These are phyloP conservation scores for Diarsia mendica DNA, from an alignment of 2,888 invertebrate genomes.

Conservation along the genomic window DNA sequence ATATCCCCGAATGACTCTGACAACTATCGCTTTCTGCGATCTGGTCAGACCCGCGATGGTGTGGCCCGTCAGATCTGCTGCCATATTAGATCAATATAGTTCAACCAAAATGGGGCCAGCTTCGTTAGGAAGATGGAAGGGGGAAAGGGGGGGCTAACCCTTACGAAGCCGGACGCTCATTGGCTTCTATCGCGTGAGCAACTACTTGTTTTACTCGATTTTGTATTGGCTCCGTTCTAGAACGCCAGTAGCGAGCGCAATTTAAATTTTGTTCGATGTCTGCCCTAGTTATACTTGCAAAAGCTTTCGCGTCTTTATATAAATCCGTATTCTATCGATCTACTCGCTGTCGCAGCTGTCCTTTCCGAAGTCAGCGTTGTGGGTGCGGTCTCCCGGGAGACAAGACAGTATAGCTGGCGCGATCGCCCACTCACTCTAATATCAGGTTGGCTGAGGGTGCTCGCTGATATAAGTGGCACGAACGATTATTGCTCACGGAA, in stretches of 20 bases:
- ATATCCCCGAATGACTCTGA: no score
- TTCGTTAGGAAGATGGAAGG: no score
- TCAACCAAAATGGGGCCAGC: no score
- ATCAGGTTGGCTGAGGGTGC: no score
- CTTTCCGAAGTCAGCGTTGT: background rate
- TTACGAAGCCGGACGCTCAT: conserved; percentile 2
- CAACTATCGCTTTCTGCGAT: no score
- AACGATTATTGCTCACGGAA: background rate
- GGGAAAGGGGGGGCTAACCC: background rate
- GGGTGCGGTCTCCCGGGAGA: background rate
- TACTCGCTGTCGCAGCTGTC: background rate
- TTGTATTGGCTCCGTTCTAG: background rate
- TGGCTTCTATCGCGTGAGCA: conserved; percentile 8
- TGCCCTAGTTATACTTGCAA: conserved; percentile 7
- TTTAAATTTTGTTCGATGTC: conserved; percentile 7
- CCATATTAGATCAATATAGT: no score
- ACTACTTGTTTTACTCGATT: conserved; percentile 7
- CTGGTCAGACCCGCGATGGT: no score
- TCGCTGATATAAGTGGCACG: background rate
- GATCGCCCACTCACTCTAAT: background rate
- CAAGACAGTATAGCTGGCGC: background rate
- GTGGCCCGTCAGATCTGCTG: no score
- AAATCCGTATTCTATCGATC: background rate
- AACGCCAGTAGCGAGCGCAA: background rate
- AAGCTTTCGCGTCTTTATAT: background rate